Conservation (phyloP, 2,797 vertebrate genomes). For the Furcifer pardalis region DNA sequence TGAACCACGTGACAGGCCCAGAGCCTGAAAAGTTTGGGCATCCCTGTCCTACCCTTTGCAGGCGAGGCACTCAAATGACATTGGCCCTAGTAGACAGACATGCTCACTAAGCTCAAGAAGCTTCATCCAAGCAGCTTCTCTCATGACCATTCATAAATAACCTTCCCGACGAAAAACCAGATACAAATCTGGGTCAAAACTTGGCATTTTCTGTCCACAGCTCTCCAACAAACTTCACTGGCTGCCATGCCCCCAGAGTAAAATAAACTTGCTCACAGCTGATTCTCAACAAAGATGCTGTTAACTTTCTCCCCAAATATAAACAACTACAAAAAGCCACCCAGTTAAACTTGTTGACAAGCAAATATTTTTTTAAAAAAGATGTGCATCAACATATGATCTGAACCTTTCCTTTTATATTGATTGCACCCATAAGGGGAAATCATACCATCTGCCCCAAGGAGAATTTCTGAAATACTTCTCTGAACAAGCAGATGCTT, state of each 20-base stretch:
- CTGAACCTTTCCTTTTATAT: constrained; percentile 57
- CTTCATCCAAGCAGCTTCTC: no score
- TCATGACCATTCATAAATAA: no score
- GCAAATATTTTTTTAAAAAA: constrained; percentile 58
- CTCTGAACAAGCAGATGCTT: constrained; percentile 32
- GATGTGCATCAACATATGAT: constrained; percentile 49
- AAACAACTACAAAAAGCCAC: not conserved
- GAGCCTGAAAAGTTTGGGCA: no score
- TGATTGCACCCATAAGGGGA: constrained; percentile 57
- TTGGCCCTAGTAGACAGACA: no score
- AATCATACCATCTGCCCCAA: constrained; percentile 61
- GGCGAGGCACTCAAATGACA: no score
- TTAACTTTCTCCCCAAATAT: not conserved
- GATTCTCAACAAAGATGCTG: constrained; percentile 53
- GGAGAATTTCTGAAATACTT: constrained; percentile 44
- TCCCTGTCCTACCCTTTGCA: no score
- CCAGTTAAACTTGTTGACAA: constrained; percentile 59
- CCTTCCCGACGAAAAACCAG: not conserved
- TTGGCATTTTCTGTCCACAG: constrained; percentile 29
- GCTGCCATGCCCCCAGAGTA: constrained; percentile 50
- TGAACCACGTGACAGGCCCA: no score
- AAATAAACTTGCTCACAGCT: constrained; percentile 60
- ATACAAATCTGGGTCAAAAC: constrained; percentile 47
- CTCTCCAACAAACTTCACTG: constrained; percentile 41
- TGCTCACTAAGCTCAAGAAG: no score